Percentiles rank a stretch among this genome's conserved stretches.
phyloP scores from a whole-genome alignment of 2,113 vertebrate genomes.

The Sprattus sprattus region DNA sequence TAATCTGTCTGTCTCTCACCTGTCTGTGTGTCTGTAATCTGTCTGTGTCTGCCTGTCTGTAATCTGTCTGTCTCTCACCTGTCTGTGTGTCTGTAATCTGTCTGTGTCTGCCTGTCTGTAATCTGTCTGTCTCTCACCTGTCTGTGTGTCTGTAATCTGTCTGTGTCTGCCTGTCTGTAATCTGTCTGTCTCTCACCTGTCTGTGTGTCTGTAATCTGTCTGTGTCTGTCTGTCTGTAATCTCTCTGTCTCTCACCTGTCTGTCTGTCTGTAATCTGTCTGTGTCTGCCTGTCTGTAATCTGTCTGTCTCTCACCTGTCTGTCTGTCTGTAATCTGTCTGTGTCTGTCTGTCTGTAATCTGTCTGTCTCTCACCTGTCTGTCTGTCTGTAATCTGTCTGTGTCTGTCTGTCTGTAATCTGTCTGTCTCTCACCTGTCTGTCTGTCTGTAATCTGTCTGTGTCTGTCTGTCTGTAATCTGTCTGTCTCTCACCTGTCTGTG shows the following conservation, averaged over 20 bases:
- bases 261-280: too few relatives aligned
- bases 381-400: neutral
- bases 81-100: neutral
- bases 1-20: neutral
- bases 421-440: neutral
- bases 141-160: too few relatives aligned
- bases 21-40: too few relatives aligned
- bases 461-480: neutral
- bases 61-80: too few relatives aligned
- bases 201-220: neutral
- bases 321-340: too few relatives aligned
- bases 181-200: neutral
- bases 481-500: neutral
- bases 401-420: neutral
- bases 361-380: too few relatives aligned
- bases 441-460: neutral
- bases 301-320: too few relatives aligned
- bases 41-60: too few relatives aligned
- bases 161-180: neutral
- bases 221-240: neutral
- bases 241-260: too few relatives aligned
- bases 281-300: too few relatives aligned
- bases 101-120: too few relatives aligned
- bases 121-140: too few relatives aligned
- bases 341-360: neutral